These are phyloP conservation scores for Agraylea sexmaculata DNA, from an alignment of 1,140 invertebrate genomes.

Conservation along the genomic window DNA sequence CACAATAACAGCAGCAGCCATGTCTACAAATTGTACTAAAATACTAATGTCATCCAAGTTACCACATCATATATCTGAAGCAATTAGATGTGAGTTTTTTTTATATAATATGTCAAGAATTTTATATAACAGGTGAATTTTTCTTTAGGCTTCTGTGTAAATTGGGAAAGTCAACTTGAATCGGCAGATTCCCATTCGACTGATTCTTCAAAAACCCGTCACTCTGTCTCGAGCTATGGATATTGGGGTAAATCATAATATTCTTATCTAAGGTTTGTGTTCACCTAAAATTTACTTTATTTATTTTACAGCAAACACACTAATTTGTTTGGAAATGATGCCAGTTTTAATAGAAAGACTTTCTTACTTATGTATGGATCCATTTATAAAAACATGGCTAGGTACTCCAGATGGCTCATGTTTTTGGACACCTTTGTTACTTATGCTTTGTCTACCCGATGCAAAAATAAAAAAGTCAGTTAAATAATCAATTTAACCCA, in stretches of 20 bases:
- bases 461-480: slow-evolving; percentile 35
- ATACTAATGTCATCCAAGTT: slow-evolving; percentile 67
- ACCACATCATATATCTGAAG: slow-evolving; percentile 36
- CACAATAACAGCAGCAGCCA: slow-evolving; percentile 61
- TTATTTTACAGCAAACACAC: slow-evolving; percentile 4
- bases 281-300: slow-evolving; percentile 8
- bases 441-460: slow-evolving; percentile 55
- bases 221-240: neutral
- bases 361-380: slow-evolving; percentile 64
- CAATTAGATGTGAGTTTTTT: slow-evolving; percentile 25
- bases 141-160: slow-evolving; percentile 18
- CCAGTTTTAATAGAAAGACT: slow-evolving; percentile 68
- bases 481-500: neutral
- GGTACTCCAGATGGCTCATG: slow-evolving; percentile 61
- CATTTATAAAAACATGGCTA: slow-evolving; percentile 75
- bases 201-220: slow-evolving; percentile 17
- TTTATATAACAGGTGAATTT: neutral
- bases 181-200: neutral
- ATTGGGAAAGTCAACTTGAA: no score
- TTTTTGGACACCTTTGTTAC: slow-evolving; percentile 74
- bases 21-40: slow-evolving; percentile 60
- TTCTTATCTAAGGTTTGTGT: slow-evolving; percentile 1
- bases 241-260: neutral
- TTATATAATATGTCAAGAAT: neutral
- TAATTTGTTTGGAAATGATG: slow-evolving; percentile 32